These are phyloP conservation scores for Bos javanicus DNA, from an alignment of 2,113 vertebrate genomes.

Conservation along the genomic window DNA sequence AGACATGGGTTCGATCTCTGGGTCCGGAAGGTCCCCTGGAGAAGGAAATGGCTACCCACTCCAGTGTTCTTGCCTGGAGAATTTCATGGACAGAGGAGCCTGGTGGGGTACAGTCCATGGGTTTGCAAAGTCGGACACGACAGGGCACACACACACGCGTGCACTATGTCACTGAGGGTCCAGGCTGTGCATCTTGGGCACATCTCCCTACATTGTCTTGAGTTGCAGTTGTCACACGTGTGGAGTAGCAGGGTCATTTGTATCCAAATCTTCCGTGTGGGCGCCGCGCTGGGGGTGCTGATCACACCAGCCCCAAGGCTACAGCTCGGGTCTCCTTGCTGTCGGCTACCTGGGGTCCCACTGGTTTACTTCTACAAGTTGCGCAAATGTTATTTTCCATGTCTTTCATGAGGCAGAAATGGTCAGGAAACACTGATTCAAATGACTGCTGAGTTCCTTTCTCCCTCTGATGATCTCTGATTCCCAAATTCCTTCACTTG, in stretches of 20 bases:
- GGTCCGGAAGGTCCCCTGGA: neutral
- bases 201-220: neutral
- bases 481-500: neutral
- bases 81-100: neutral
- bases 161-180: neutral
- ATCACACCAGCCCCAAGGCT: neutral
- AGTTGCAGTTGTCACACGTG: neutral
- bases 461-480: neutral
- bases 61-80: neutral
- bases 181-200: fast-evolving
- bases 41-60: neutral
- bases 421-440: neutral
- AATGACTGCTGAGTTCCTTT: neutral
- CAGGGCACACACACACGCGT: neutral
- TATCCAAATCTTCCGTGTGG: neutral
- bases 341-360: neutral
- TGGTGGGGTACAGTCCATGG: neutral
- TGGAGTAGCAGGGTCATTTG: neutral
- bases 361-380: neutral
- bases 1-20: neutral
- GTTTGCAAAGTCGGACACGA: neutral
- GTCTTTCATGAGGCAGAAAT: neutral
- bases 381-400: neutral
- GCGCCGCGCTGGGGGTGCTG: neutral
- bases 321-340: neutral